These are phyloP conservation scores for Camponotus fellah DNA, from an alignment of 2,888 invertebrate genomes.

Conservation along the genomic window DNA sequence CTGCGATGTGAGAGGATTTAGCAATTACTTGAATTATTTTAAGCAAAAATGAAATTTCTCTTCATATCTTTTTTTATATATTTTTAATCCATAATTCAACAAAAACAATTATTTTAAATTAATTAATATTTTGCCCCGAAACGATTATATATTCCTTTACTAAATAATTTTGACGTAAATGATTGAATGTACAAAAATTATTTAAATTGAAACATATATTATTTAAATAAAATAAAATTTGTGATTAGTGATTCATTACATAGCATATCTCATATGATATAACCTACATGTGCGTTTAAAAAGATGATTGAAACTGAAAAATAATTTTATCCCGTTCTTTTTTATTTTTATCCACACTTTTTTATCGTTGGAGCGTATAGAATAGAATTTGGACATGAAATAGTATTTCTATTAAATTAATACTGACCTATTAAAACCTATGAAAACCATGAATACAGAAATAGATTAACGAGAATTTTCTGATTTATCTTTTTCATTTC, in stretches of 20 bases:
- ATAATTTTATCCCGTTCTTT: neutral
- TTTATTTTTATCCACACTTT: neutral
- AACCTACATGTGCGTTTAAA: neutral
- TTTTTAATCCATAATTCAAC: constrained; percentile 22
- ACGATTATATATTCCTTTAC: neutral
- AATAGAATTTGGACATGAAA: neutral
- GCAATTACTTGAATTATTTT: constrained; percentile 48
- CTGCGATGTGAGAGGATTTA: constrained; percentile 32
- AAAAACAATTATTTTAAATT: constrained; percentile 31
- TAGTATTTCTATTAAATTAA: constrained; percentile 31
- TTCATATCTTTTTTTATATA: neutral
- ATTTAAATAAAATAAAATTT: neutral
- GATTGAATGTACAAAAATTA: no score
- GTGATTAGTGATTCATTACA: neutral
- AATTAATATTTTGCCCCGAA: neutral
- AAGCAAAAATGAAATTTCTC: constrained; percentile 38
- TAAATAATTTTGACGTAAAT: neutral
- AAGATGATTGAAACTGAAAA: constrained; percentile 6
- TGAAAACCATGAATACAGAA: neutral
- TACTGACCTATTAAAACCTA: neutral
- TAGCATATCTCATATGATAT: neutral
- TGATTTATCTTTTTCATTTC: neutral
- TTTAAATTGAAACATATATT: no score
- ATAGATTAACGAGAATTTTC: neutral
- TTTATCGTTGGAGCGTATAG: neutral